Conservation (phyloP, 2,888 invertebrate genomes). For the Habrosyne pyritoides region DNA sequence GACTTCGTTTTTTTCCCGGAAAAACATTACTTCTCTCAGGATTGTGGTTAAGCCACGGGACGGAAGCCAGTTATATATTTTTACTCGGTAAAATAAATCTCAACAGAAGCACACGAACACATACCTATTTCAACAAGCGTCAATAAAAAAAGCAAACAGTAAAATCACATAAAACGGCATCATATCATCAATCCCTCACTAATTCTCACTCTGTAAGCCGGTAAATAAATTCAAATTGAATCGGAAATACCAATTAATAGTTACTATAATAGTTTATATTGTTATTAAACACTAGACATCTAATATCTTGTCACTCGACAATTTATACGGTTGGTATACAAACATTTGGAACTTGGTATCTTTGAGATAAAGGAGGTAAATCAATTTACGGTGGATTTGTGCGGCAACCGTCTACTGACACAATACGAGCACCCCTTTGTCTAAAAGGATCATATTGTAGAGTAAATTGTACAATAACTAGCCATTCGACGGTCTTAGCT, state of each 20-base stretch:
- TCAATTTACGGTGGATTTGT: conserved; percentile 46
- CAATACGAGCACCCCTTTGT: conserved; percentile 22
- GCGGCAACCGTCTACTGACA: conserved; percentile 13
- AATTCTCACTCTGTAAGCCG: neutral
- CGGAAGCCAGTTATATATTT: too few relatives aligned
- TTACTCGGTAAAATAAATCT: too few relatives aligned
- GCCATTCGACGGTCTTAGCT: neutral
- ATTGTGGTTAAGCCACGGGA: too few relatives aligned
- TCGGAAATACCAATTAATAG: neutral
- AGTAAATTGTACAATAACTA: neutral
- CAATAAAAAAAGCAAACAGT: neutral
- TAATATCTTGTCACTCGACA: neutral
- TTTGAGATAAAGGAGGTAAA: conserved; percentile 36
- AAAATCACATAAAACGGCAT: neutral
- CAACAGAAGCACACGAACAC: neutral
- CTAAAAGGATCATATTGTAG: conserved; percentile 29
- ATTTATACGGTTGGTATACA: conserved; percentile 4
- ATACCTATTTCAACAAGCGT: neutral
- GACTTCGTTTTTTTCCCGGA: too few relatives aligned
- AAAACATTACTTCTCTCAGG: too few relatives aligned
- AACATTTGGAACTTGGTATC: conserved; percentile 18
- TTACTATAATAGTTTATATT: neutral
- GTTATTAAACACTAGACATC: neutral
- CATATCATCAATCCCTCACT: neutral
- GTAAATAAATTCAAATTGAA: neutral